Conservation (phyloP, 2,888 invertebrate species). For the Muschampia plurimacula region DNA sequence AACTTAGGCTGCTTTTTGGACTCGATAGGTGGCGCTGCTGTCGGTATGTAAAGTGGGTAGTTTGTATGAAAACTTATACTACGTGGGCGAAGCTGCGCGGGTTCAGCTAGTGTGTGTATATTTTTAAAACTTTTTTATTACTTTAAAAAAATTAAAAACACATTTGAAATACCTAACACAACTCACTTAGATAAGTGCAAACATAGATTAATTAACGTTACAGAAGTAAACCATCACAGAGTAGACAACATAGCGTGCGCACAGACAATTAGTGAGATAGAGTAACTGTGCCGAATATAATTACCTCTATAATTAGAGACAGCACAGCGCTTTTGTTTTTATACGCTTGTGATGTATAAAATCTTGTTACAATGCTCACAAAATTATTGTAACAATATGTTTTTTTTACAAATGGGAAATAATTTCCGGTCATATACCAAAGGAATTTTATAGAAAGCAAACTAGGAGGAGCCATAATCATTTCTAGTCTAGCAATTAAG, state of each 20-base stretch:
- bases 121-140: neutral
- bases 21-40: too few species aligned
- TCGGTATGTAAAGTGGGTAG: too few species aligned
- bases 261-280: conserved; percentile 29
- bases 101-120: neutral
- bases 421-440: neutral
- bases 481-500: neutral
- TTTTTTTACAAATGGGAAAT: neutral
- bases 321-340: conserved; percentile 20
- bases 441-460: neutral
- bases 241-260: conserved; percentile 27
- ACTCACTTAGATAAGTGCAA: neutral
- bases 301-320: conserved; percentile 32
- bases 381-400: neutral
- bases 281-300: conserved; percentile 34
- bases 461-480: neutral
- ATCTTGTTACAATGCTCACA: neutral
- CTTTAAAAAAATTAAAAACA: neutral
- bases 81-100: too few species aligned
- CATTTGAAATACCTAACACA: neutral
- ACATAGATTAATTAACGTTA: conserved; percentile 34
- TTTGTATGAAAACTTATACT: too few species aligned
- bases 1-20: too few species aligned
- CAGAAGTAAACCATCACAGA: conserved; percentile 22
- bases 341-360: neutral